These are phyloP conservation scores for Ennomos quercinarius DNA, from an alignment of 2,888 invertebrate genomes.

Conservation along the genomic window DNA sequence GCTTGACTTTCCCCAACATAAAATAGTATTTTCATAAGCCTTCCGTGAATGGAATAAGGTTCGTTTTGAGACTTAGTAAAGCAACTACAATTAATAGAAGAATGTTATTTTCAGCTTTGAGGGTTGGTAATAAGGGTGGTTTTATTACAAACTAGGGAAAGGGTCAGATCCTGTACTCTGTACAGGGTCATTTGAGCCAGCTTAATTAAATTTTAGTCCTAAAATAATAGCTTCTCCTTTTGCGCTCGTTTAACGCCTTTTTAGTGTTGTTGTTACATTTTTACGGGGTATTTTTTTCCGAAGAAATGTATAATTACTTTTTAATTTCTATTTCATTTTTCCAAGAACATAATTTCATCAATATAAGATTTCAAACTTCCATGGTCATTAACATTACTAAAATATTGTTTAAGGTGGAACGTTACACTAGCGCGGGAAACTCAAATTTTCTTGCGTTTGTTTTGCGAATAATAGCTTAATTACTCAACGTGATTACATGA, in stretches of 20 bases:
- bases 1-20: conserved; percentile 39
- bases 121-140: conserved; percentile 18
- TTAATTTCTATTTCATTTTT: too few relatives aligned
- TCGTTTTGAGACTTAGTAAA: conserved; percentile 25
- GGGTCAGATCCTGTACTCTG: conserved; percentile 34
- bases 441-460: too few relatives aligned
- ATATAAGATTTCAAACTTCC: too few relatives aligned
- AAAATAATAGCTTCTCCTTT: conserved; percentile 53
- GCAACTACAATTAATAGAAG: neutral
- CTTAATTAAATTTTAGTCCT: conserved; percentile 56
- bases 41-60: conserved; percentile 29
- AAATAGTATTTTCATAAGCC: conserved; percentile 25
- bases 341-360: too few relatives aligned
- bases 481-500: too few relatives aligned
- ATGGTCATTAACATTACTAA: too few relatives aligned
- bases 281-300: conserved; percentile 15
- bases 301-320: neutral
- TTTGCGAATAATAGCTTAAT: too few relatives aligned
- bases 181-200: conserved; percentile 39
- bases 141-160: conserved; percentile 20
- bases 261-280: conserved; percentile 39
- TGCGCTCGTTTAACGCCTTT: conserved; percentile 37
- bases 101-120: conserved; percentile 17
- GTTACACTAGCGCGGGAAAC: too few relatives aligned
- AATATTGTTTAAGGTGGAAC: too few relatives aligned